Evolutionary conservation across 1,140 invertebrate species (phyloP).

Genomic region (Centruroides vittatus): DNA sequence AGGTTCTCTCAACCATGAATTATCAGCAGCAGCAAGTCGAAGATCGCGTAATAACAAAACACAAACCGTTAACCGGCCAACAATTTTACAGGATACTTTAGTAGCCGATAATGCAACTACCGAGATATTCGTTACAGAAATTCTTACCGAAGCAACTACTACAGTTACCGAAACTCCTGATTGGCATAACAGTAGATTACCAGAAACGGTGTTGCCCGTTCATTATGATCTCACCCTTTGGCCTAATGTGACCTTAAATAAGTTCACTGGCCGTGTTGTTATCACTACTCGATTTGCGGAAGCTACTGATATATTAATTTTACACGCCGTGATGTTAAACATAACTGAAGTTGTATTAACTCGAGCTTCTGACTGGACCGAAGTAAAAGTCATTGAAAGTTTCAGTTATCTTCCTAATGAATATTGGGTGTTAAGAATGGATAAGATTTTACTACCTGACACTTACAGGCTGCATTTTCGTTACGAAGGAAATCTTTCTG

Average conservation of each 20-base stretch:
- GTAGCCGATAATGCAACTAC: too few relatives aligned
- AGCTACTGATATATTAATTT: constrained; percentile 41
- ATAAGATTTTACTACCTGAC: constrained; percentile 30
- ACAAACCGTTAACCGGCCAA: too few relatives aligned
- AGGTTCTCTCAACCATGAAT: too few relatives aligned
- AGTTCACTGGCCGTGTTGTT: constrained; percentile 62
- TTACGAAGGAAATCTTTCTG: constrained; percentile 49
- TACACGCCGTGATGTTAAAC: constrained; percentile 39
- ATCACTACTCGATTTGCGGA: constrained; percentile 49
- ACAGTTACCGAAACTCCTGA: not conserved
- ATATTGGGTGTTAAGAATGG: constrained; percentile 45
- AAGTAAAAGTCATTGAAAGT: constrained; percentile 23
- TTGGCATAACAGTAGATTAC: constrained; percentile 29
- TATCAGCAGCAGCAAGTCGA: too few relatives aligned
- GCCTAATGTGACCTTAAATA: constrained; percentile 63
- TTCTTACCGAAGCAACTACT: too few relatives aligned
- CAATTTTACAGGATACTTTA: too few relatives aligned
- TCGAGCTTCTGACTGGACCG: not conserved
- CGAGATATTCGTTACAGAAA: too few relatives aligned
- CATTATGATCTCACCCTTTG: constrained; percentile 66
- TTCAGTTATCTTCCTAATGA: constrained; percentile 43
- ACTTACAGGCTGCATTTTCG: constrained; percentile 24
- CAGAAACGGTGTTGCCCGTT: constrained; percentile 56
- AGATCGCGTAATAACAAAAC: too few relatives aligned
- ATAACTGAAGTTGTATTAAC: not conserved